These are phyloP conservation scores for Helleia helle DNA, from an alignment of 2,888 invertebrate species.

Conservation along the genomic window DNA sequence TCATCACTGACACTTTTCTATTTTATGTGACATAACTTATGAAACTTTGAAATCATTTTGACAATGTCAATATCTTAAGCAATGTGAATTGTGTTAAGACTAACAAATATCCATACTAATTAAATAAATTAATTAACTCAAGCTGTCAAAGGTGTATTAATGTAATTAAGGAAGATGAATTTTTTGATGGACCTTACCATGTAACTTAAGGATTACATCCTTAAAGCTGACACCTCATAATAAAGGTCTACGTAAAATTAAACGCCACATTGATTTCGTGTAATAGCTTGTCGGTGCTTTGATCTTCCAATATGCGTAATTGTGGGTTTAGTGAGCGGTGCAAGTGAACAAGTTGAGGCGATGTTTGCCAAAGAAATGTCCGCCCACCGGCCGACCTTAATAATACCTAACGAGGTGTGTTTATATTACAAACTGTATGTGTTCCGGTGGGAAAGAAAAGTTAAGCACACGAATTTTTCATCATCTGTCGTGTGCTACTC, in stretches of 20 bases:
- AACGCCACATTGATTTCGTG: constrained; percentile 56
- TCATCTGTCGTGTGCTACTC: no score
- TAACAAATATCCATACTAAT: no score
- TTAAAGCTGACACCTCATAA: constrained; percentile 21
- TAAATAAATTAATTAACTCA: no score
- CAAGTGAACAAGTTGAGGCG: constrained; percentile 27
- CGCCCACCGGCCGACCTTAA: constrained; percentile 26
- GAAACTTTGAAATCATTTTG: no score
- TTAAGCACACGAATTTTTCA: neutral
- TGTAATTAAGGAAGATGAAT: no score
- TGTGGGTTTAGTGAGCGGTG: constrained; percentile 58
- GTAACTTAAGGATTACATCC: constrained; percentile 16
- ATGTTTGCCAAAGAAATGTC: constrained; percentile 21
- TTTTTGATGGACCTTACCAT: no score
- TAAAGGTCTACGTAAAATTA: constrained; percentile 30
- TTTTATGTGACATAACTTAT: no score
- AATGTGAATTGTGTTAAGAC: no score
- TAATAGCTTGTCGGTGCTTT: constrained; percentile 53
- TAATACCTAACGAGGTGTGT: constrained; percentile 22
- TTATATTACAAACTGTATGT: constrained; percentile 16
- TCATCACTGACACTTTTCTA: no score
- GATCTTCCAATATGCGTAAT: constrained; percentile 71
- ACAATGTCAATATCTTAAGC: no score
- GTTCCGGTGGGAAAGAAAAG: constrained; percentile 9
- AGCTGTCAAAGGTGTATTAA: no score